Evolutionary conservation across 2,113 vertebrate genomes (phyloP).

Genomic region (Trichechus manatus): DNA sequence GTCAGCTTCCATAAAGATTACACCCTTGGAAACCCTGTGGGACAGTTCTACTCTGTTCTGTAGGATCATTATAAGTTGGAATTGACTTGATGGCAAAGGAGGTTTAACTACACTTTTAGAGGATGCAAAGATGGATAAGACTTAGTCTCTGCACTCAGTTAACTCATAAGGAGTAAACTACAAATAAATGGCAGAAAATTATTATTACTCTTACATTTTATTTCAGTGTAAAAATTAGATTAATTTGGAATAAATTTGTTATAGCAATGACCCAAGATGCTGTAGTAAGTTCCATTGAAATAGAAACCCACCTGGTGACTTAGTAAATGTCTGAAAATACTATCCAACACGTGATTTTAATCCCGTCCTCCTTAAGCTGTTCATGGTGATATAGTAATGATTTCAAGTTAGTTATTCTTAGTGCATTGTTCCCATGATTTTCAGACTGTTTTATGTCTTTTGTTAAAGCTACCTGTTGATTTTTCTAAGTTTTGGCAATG

Average conservation of each 20-base stretch:
- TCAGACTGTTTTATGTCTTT: not conserved
- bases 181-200: constrained; percentile 6
- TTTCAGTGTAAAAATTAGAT: constrained; percentile 52
- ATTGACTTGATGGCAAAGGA: not conserved
- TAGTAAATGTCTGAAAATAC: constrained; percentile 37
- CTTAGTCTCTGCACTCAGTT: not conserved
- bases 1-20: not conserved
- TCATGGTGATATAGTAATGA: not conserved
- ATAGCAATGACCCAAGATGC: not conserved
- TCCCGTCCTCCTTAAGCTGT: not conserved
- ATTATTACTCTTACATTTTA: not conserved
- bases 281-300: not conserved
- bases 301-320: not conserved
- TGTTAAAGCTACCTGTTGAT: not conserved
- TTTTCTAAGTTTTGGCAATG: constrained; percentile 43
- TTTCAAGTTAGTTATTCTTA: constrained; percentile 22
- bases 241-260: constrained; percentile 19
- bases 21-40: not conserved
- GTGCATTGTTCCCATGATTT: not conserved
- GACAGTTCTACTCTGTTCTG: not conserved
- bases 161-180: not conserved
- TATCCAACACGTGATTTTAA: not conserved
- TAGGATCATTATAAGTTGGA: not conserved
- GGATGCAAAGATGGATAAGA: not conserved
- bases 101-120: not conserved